Percentiles rank a stretch among this genome's conserved stretches.
Conservation (phyloP, 1,140 invertebrate species). For the Drosophila sp. region DNA sequence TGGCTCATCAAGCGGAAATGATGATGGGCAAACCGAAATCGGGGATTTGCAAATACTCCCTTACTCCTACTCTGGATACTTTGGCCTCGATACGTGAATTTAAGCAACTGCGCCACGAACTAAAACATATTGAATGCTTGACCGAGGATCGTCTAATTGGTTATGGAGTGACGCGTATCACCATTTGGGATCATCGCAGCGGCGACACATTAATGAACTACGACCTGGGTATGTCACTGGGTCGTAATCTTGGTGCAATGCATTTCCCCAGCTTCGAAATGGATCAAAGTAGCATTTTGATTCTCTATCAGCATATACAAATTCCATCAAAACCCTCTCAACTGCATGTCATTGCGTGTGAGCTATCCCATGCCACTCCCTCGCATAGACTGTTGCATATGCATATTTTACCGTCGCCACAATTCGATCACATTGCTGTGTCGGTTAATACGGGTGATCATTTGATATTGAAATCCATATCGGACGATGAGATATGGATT, state of each 20-base stretch:
- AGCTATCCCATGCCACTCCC: slow-evolving; percentile 64
- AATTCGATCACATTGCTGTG: slow-evolving; percentile 48
- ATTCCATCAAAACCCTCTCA: slow-evolving; percentile 31
- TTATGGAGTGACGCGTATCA: slow-evolving; percentile 66
- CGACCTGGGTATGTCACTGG: slow-evolving; percentile 63
- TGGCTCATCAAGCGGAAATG: slow-evolving; percentile 75
- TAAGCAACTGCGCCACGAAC: slow-evolving; percentile 68
- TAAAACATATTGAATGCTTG: slow-evolving; percentile 68
- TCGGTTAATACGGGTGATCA: slow-evolving; percentile 72
- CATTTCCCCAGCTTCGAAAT: slow-evolving; percentile 70
- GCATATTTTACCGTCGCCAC: slow-evolving; percentile 52
- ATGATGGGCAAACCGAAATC: slow-evolving; percentile 63
- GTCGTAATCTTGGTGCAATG: slow-evolving; percentile 64
- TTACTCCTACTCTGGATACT: slow-evolving; percentile 74
- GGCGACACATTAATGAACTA: slow-evolving; percentile 79
- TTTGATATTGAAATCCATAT: slow-evolving; percentile 52
- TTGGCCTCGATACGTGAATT: slow-evolving; percentile 79
- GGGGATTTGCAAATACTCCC: slow-evolving; percentile 80
- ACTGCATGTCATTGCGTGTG: slow-evolving; percentile 69
- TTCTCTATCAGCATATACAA: slow-evolving; percentile 62
- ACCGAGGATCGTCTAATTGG: slow-evolving; percentile 76
- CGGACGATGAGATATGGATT: slow-evolving; percentile 70
- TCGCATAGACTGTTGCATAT: slow-evolving; percentile 64
- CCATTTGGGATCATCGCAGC: slow-evolving; percentile 80
- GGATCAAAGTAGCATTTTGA: slow-evolving; percentile 67